These are phyloP conservation scores for Ormia ochracea DNA, from an alignment of 2,888 invertebrate genomes.

Conservation along the genomic window DNA sequence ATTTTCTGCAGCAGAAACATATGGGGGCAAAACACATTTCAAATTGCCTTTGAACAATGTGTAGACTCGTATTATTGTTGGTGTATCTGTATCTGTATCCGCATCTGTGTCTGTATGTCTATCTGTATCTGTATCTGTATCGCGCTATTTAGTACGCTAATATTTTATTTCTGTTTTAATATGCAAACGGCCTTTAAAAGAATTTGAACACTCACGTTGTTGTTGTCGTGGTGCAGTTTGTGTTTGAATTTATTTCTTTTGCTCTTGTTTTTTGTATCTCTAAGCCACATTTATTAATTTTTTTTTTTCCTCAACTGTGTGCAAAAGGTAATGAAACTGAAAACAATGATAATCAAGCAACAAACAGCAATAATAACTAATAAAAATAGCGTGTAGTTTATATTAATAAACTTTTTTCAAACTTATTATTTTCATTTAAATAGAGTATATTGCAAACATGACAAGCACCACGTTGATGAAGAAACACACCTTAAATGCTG, in stretches of 20 bases:
- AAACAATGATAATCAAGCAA: constrained; percentile 54
- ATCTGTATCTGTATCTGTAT: background rate
- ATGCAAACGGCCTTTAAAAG: constrained; percentile 64
- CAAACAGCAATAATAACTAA: constrained; percentile 25
- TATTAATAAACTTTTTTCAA: background rate
- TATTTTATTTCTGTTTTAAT: constrained; percentile 7
- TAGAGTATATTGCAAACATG: constrained; percentile 55
- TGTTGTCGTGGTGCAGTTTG: constrained; percentile 14
- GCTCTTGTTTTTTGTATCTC: constrained; percentile 30
- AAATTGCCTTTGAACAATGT: background rate
- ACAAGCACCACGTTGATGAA: constrained; percentile 43
- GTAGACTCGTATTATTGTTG: background rate
- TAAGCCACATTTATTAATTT: constrained; percentile 20
- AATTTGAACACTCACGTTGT: constrained; percentile 60
- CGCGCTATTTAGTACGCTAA: background rate
- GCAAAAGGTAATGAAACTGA: constrained; percentile 56
- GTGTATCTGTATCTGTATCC: too few relatives aligned
- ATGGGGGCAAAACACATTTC: background rate
- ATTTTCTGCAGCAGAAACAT: constrained; percentile 10
- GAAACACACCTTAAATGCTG: constrained; percentile 62
- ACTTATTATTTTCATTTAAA: constrained; percentile 35
- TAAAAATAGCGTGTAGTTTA: constrained; percentile 29
- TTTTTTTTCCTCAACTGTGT: constrained; percentile 4
- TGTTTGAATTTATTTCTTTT: background rate
- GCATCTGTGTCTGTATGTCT: too few relatives aligned